Conservation (phyloP, 2,888 invertebrate genomes). For the Hyppa rectilinea region DNA sequence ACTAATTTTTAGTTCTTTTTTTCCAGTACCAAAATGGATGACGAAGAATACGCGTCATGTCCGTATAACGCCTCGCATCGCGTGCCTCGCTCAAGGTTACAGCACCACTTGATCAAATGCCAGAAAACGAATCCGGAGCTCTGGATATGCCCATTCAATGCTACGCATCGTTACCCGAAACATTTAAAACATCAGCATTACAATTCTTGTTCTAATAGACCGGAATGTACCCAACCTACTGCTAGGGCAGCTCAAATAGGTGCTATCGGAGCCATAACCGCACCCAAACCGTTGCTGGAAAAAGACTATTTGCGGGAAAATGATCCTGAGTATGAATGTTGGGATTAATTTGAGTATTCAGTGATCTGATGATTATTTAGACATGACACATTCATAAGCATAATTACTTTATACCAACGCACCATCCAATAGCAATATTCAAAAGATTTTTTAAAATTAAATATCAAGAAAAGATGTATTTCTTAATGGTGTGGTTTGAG, state of each 20-base stretch:
- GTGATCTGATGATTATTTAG: too few species aligned
- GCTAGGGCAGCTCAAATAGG: accelerated
- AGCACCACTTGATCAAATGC: slow-evolving; percentile 90
- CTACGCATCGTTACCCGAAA: slow-evolving; percentile 85
- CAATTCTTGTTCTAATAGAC: slow-evolving; percentile 20
- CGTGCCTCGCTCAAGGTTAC: slow-evolving; percentile 87
- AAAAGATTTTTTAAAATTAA: too few species aligned
- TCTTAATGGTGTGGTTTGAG: too few species aligned
- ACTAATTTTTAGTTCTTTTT: background rate
- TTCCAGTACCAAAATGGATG: slow-evolving; percentile 56
- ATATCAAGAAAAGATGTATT: too few species aligned
- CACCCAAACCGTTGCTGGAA: slow-evolving; percentile 68
- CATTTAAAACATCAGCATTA: slow-evolving; percentile 43
- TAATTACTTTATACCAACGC: too few species aligned
- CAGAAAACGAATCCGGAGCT: slow-evolving; percentile 82
- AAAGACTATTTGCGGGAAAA: slow-evolving; percentile 71
- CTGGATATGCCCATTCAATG: slow-evolving; percentile 90
- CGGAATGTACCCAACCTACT: background rate
- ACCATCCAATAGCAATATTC: too few species aligned
- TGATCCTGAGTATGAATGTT: slow-evolving; percentile 76
- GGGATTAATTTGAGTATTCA: slow-evolving; percentile 71
- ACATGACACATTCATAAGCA: too few species aligned
- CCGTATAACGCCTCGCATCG: slow-evolving; percentile 89
- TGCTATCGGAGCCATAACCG: slow-evolving; percentile 40
- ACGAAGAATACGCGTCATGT: slow-evolving; percentile 83